These are phyloP conservation scores for Liodrosophila aerea DNA, from an alignment of 2,888 invertebrate genomes.

Conservation along the genomic window DNA sequence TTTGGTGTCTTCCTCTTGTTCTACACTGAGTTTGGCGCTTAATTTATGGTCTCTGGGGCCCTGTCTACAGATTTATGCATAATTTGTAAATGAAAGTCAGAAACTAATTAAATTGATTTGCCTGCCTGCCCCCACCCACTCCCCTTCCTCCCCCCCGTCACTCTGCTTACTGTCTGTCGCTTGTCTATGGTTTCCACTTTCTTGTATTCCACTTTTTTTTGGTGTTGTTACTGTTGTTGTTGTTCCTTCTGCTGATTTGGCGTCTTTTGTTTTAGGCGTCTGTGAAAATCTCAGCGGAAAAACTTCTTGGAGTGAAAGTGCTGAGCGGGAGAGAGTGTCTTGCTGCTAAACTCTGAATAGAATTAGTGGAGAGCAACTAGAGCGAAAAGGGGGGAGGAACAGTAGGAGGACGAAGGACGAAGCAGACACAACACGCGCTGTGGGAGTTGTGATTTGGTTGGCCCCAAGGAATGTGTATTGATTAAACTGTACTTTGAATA, in stretches of 20 bases:
- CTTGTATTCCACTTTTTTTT: background rate
- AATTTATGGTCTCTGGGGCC: slow-evolving; percentile 73
- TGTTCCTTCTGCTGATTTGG: slow-evolving; percentile 40
- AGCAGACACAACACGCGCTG: no score
- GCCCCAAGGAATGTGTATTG: no score
- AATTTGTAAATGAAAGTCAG: slow-evolving; percentile 78
- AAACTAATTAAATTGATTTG: slow-evolving; percentile 77
- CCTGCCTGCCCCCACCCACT: slow-evolving; percentile 41
- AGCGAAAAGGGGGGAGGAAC: background rate
- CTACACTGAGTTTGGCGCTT: slow-evolving; percentile 50
- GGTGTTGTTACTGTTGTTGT: no score
- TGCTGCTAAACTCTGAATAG: background rate
- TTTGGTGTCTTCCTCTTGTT: slow-evolving; percentile 42
- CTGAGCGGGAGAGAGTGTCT: background rate
- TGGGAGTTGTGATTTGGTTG: no score
- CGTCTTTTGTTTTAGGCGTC: slow-evolving; percentile 28
- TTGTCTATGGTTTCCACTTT: slow-evolving; percentile 6
- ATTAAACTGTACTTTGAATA: no score
- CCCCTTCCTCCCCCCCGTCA: background rate
- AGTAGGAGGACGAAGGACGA: no score
- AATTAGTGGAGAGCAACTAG: background rate
- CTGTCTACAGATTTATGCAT: slow-evolving; percentile 76
- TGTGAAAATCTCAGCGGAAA: slow-evolving; percentile 13
- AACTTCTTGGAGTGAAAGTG: slow-evolving; percentile 5
- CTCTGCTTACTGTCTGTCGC: slow-evolving; percentile 6